Evolutionary conservation across 2,113 vertebrate genomes (phyloP).

Genomic region (Tragelaphus scriptus): DNA sequence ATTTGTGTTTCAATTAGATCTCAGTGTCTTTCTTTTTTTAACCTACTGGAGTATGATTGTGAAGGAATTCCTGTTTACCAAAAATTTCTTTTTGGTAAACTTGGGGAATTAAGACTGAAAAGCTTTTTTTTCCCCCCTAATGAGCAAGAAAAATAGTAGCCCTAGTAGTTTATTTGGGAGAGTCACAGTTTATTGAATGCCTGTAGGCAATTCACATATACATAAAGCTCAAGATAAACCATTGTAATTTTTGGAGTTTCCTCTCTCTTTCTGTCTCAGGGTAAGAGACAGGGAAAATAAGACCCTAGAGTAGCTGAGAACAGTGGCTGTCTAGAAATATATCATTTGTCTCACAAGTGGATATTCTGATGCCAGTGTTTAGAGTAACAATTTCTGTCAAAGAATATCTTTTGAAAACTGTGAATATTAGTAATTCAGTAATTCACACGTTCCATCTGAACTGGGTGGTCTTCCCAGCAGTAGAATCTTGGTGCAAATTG

Average conservation of each 20-base stretch:
- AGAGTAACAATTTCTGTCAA: background rate
- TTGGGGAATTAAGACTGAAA: background rate
- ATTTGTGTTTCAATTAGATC: background rate
- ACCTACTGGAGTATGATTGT: background rate
- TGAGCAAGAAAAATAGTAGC: background rate
- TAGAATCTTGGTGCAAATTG: background rate
- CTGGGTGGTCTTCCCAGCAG: constrained; percentile 39
- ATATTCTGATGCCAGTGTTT: background rate
- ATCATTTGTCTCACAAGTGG: background rate
- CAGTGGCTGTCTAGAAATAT: background rate
- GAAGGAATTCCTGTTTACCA: background rate
- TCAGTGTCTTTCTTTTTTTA: background rate
- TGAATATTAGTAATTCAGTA: background rate
- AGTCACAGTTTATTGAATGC: background rate
- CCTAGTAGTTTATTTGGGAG: background rate
- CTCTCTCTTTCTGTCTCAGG: background rate
- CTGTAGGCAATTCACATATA: background rate
- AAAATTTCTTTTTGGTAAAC: background rate
- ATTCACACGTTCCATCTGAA: constrained; percentile 20
- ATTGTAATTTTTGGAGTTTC: background rate
- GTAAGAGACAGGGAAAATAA: background rate
- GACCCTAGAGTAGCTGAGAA: background rate
- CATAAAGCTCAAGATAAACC: background rate
- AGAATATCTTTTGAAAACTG: constrained; percentile 26
- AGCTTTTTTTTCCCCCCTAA: background rate